A percentile compares a stretch with the other conserved stretches of the same genome.
Conservation (phyloP, 2,888 invertebrate species). For the Panzeria rudis region DNA sequence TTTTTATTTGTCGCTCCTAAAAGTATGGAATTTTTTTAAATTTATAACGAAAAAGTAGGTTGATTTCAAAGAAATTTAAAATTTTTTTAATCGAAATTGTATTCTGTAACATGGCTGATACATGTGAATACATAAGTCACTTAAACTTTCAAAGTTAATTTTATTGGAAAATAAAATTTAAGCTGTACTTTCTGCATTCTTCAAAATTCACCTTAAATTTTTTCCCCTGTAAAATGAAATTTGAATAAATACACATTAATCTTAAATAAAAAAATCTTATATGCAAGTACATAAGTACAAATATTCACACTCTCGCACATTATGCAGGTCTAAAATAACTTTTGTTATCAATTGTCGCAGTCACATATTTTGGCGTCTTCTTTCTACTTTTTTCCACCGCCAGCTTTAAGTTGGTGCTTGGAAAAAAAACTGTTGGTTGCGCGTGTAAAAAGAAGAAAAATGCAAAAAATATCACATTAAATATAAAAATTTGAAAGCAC, state of each 20-base stretch:
- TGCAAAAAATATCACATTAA: neutral
- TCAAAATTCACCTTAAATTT: neutral
- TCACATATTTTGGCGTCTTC: conserved; percentile 67
- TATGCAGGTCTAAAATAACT: conserved; percentile 65
- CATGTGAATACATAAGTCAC: neutral
- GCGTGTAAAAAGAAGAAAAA: neutral
- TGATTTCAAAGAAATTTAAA: no score
- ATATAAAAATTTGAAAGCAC: conserved; percentile 45
- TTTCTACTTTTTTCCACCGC: conserved; percentile 17
- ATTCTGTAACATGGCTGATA: neutral
- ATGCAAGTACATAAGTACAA: neutral
- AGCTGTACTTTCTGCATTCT: neutral
- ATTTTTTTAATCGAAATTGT: no score
- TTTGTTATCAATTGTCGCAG: conserved; percentile 72
- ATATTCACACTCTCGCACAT: conserved; percentile 20
- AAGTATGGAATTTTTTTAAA: no score
- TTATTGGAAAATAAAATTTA: neutral
- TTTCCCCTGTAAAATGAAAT: neutral
- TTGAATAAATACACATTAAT: conserved; percentile 41
- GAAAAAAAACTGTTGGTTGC: conserved; percentile 26
- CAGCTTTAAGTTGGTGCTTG: conserved; percentile 19
- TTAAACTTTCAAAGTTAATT: neutral
- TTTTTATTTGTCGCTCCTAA: no score
- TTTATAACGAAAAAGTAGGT: no score
- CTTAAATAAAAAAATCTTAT: neutral